A percentile compares a stretch with the other conserved stretches of the same genome.
phyloP scores from a whole-genome alignment of 2,113 vertebrate species.

The Sebastes schlegelii region DNA sequence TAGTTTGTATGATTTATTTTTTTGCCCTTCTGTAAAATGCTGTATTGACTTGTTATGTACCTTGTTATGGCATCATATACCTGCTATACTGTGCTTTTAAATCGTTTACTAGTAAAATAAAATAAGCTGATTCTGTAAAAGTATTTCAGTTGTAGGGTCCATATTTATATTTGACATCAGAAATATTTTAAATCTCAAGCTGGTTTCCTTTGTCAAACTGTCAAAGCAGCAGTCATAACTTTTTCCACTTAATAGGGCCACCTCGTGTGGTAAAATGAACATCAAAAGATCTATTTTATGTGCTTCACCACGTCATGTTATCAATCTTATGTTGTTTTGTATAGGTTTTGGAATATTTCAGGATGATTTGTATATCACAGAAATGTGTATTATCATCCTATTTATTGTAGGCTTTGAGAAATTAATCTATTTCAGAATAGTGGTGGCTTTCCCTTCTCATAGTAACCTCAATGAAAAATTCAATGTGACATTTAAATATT shows the following conservation, averaged over 20 bases:
- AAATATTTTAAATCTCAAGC: no score
- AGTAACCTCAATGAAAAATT: slow-evolving; percentile 77
- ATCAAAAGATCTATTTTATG: fast-evolving
- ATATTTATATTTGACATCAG: neutral
- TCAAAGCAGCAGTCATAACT: neutral
- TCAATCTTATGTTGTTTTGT: neutral
- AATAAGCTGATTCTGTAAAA: neutral
- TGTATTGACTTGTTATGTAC: neutral
- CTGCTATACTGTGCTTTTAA: neutral
- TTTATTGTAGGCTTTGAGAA: neutral
- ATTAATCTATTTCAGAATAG: slow-evolving; percentile 32
- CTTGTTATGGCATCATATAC: neutral
- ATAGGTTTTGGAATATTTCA: neutral
- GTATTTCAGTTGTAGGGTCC: neutral
- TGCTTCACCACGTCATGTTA: neutral
- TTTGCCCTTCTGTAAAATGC: neutral
- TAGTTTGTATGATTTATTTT: no score
- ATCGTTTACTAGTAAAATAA: neutral
- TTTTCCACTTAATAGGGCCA: neutral
- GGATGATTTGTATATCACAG: neutral
- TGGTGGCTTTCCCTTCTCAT: slow-evolving; percentile 64
- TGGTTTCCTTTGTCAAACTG: neutral
- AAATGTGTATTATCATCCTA: neutral
- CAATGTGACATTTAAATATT: slow-evolving; percentile 74
- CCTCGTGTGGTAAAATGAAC: neutral